phyloP scores from a whole-genome alignment of 2,113 vertebrate species.

The Nesoenas mayeri region DNA sequence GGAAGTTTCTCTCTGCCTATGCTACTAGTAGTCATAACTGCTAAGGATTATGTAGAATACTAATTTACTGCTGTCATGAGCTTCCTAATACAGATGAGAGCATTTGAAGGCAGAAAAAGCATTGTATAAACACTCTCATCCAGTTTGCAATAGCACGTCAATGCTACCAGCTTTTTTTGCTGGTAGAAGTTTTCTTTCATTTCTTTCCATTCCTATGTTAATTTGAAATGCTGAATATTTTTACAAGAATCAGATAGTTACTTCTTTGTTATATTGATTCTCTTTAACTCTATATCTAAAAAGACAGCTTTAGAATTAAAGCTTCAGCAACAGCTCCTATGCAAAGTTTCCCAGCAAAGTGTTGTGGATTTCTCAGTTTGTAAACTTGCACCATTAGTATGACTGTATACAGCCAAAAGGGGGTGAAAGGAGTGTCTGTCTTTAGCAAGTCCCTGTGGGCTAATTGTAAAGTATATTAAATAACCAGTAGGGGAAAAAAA shows the following conservation, averaged over 20 bases:
- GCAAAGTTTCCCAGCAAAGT: not conserved
- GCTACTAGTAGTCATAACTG: not conserved
- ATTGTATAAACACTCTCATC: not conserved
- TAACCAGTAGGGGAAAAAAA: not conserved
- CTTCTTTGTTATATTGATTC: not conserved
- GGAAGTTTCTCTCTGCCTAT: not conserved
- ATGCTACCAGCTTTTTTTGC: not conserved
- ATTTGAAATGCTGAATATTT: not conserved
- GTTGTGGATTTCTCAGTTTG: not conserved
- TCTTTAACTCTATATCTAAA: not conserved
- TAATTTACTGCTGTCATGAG: not conserved
- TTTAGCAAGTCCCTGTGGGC: not conserved
- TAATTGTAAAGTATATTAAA: constrained; percentile 47
- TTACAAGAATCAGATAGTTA: not conserved
- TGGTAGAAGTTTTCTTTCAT: not conserved
- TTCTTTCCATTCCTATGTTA: not conserved
- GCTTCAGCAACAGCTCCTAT: not conserved
- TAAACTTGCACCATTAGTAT: not conserved
- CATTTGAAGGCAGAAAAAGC: not conserved
- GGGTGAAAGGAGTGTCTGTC: not conserved
- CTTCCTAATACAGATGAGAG: not conserved
- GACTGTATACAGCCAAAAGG: not conserved
- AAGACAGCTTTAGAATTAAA: not conserved
- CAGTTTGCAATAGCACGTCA: not conserved
- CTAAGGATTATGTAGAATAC: not conserved